These are phyloP conservation scores for Drosophila subpulchrella DNA, from an alignment of 1,140 invertebrate species.

Conservation along the genomic window DNA sequence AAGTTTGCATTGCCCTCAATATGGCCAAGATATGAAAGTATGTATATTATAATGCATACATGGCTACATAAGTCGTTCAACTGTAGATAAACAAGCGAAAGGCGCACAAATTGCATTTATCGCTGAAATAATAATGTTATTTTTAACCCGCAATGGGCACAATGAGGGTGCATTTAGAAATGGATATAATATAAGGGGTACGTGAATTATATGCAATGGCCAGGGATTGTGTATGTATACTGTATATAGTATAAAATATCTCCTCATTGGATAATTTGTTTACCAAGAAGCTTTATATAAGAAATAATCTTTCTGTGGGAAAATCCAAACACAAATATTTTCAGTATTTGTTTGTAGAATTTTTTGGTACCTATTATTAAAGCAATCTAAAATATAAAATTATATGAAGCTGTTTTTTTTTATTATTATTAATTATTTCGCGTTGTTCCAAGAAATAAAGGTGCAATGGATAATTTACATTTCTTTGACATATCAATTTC, in stretches of 20 bases:
- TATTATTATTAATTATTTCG: too few relatives aligned
- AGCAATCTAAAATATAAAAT: too few relatives aligned
- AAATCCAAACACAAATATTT: neutral
- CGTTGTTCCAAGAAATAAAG: neutral
- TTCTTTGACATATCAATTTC: slow-evolving; percentile 24
- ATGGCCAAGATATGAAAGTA: slow-evolving; percentile 15
- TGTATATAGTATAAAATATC: neutral
- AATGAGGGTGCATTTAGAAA: slow-evolving; percentile 43
- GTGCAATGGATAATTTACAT: neutral
- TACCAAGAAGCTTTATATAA: slow-evolving; percentile 10
- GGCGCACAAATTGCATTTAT: slow-evolving; percentile 46
- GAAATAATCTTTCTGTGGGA: slow-evolving; percentile 22
- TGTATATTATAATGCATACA: slow-evolving; percentile 3
- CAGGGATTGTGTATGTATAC: slow-evolving; percentile 1
- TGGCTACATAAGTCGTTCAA: slow-evolving; percentile 47
- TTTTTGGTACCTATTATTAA: too few relatives aligned
- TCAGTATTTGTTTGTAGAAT: neutral
- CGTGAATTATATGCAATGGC: slow-evolving; percentile 6
- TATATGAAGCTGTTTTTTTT: too few relatives aligned
- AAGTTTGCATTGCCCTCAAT: slow-evolving; percentile 74
- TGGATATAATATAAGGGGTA: slow-evolving; percentile 20
- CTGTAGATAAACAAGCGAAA: slow-evolving; percentile 23
- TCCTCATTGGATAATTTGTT: slow-evolving; percentile 31
- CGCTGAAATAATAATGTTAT: slow-evolving; percentile 29
- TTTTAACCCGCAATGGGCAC: slow-evolving; percentile 31